A percentile compares a stretch with the other conserved stretches of the same genome.
Conservation (phyloP, 2,797 vertebrate species). For the Botia almorhae region DNA sequence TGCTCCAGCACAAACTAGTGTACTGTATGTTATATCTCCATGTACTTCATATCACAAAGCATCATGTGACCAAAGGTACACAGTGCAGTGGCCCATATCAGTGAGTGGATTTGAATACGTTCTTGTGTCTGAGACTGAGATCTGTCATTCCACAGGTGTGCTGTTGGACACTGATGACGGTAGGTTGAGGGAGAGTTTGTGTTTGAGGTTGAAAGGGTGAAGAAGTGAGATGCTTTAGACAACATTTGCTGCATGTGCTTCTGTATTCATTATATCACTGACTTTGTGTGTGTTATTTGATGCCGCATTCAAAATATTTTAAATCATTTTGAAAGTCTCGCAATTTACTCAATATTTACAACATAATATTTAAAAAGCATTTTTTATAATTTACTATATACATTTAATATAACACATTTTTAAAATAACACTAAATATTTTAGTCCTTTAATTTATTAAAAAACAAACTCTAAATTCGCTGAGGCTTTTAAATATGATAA, state of each 20-base stretch:
- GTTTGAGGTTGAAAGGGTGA: constrained; percentile 19
- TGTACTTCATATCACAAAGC: constrained; percentile 3
- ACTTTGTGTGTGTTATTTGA: neutral
- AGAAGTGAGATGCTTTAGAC: neutral
- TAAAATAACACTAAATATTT: neutral
- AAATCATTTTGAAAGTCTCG: neutral
- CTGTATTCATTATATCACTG: neutral
- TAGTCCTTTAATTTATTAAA: neutral
- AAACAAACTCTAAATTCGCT: neutral
- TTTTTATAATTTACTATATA: neutral
- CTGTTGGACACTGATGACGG: constrained; percentile 80
- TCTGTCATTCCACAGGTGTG: constrained; percentile 80
- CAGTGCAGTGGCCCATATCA: neutral
- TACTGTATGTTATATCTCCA: neutral
- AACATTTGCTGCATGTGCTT: constrained; percentile 21
- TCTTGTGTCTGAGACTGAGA: constrained; percentile 68
- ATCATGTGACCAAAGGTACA: constrained; percentile 5
- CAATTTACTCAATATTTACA: neutral
- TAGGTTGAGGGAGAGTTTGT: constrained; percentile 62
- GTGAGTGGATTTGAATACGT: constrained; percentile 17
- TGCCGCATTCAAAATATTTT: neutral
- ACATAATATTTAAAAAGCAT: too few relatives aligned
- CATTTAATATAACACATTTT: neutral
- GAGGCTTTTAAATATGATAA: neutral
- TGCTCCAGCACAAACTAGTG: neutral